phyloP scores from a whole-genome alignment of 2,888 invertebrate species.

The Lasioglossum villosulum region DNA sequence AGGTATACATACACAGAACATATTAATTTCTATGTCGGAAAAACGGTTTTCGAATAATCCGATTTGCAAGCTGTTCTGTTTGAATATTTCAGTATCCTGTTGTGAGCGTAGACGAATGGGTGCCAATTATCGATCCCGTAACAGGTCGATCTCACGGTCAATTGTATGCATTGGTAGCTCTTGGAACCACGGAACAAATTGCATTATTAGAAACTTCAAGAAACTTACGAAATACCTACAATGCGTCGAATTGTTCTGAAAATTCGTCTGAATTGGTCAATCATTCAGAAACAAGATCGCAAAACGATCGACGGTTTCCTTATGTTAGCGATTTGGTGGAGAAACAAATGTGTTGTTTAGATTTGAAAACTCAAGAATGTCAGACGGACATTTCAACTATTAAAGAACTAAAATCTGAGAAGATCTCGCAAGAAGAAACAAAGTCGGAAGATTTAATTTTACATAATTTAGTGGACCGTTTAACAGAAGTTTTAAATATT shows the following conservation, averaged over 20 bases:
- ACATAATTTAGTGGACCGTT: conserved; percentile 74
- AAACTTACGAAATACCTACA: conserved; percentile 70
- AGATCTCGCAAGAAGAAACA: conserved; percentile 48
- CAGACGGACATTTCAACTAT: conserved; percentile 78
- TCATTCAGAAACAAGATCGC: background rate
- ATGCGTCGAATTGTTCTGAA: conserved; percentile 54
- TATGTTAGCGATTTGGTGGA: background rate
- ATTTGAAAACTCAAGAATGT: conserved; percentile 75
- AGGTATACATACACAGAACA: conserved; percentile 84
- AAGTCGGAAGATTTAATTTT: conserved; percentile 58
- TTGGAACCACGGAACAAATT: conserved; percentile 87
- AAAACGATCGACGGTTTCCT: conserved; percentile 6
- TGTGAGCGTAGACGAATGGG: conserved; percentile 87
- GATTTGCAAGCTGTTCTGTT: conserved; percentile 16
- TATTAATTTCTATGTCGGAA: conserved; percentile 17
- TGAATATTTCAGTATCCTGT: conserved; percentile 85
- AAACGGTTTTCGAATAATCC: background rate
- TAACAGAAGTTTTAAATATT: conserved; percentile 71
- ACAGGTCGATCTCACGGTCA: conserved; percentile 85
- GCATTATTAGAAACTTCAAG: conserved; percentile 85
- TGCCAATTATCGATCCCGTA: conserved; percentile 85
- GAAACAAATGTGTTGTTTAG: conserved; percentile 10
- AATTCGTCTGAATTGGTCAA: conserved; percentile 17
- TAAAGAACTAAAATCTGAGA: conserved; percentile 63
- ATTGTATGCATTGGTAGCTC: conserved; percentile 86